Base-by-base conservation (phyloP, 2,797 vertebrate genomes). In the Muscicapa comitata region DNA sequence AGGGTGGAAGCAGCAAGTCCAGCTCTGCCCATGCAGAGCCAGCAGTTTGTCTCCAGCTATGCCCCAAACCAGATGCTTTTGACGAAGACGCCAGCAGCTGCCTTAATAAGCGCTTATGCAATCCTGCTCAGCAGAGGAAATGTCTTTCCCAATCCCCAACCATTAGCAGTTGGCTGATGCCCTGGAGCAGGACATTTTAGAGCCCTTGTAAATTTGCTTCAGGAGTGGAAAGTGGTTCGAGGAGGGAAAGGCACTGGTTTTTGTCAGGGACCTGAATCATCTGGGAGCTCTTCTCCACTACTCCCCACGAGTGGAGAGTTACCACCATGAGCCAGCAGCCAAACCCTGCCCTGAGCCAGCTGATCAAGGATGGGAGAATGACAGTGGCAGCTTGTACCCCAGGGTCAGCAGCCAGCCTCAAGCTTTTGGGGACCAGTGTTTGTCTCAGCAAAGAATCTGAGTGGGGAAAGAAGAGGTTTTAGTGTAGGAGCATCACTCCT, bases 111-210 rank as follows among this genome's bases (percentile, higher is more conserved):
- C 7, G 5, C 79, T 95, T 94, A 93, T 86, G 93, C 94, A 96
- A 94, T 68, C 53, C 75, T 42, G 85, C 94, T 92, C 48, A 9
- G 5, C 4, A 42, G 78, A 93, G 95, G 86, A 95, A 96, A 89
- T 94, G 90, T 95, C 95, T 95, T 96, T 96, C 92, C 90, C 93
- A 95, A 95, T 95, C 92, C 92, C 73, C 51, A 82, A 63, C 93
- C 93, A 93, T 90, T 85, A 90, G 81, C 88, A 91, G 77, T 25
- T 89, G 94, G 78, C 94, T 83, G 70, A 85, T 97, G 95, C 95
- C 96, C 94, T 94, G 95, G 68, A 96, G 96, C 76, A 2, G 79
- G 93, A 95, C 87, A 88, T 94, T 96, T 93, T 88, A 93, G 96
- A 93, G 79, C 77, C 88, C 93, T 92, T 96, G 90, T 93, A 92